Percentiles rank a stretch among this genome's conserved stretches.
Conservation (phyloP, 2,888 invertebrate species). For the Drosophila anceps region DNA sequence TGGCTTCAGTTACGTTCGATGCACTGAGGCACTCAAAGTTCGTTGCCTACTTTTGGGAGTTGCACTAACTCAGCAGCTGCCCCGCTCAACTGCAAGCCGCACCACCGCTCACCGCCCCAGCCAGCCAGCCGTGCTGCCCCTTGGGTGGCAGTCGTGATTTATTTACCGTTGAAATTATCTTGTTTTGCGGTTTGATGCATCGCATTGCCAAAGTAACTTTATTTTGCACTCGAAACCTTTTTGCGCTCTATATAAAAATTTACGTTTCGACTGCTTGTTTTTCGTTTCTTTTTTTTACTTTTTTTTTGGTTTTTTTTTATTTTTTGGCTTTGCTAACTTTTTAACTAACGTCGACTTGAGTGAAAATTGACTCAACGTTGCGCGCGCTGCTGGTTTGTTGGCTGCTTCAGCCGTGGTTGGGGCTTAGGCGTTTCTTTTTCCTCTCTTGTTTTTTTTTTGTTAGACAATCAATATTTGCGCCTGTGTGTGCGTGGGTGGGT, state of each 20-base stretch:
- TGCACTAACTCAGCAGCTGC: slow-evolving; percentile 28
- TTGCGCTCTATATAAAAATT: slow-evolving; percentile 74
- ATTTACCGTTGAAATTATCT: slow-evolving; percentile 84
- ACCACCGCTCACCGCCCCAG: background rate
- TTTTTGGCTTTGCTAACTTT: slow-evolving; percentile 66
- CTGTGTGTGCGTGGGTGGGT: slow-evolving; percentile 33
- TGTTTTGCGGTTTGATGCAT: slow-evolving; percentile 82
- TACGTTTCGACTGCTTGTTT: slow-evolving; percentile 57
- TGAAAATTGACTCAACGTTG: slow-evolving; percentile 75
- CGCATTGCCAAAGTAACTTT: slow-evolving; percentile 79
- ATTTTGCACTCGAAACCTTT: slow-evolving; percentile 80
- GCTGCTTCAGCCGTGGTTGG: slow-evolving; percentile 19
- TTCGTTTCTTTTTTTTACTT: slow-evolving; percentile 13
- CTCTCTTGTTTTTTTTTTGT: slow-evolving; percentile 52
- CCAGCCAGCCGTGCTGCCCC: slow-evolving; percentile 6
- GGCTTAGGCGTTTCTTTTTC: slow-evolving; percentile 19
- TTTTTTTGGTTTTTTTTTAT: slow-evolving; percentile 21
- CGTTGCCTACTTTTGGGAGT: slow-evolving; percentile 67
- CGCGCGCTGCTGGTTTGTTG: slow-evolving; percentile 24
- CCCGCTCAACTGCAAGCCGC: background rate
- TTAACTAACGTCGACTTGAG: slow-evolving; percentile 78
- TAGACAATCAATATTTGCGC: slow-evolving; percentile 78
- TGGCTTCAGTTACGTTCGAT: slow-evolving; percentile 38
- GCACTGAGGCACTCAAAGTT: slow-evolving; percentile 20
- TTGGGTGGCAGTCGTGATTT: slow-evolving; percentile 75